Evolutionary conservation across 2,113 vertebrate genomes (phyloP).

Genomic region (Saiga tatarica): DNA sequence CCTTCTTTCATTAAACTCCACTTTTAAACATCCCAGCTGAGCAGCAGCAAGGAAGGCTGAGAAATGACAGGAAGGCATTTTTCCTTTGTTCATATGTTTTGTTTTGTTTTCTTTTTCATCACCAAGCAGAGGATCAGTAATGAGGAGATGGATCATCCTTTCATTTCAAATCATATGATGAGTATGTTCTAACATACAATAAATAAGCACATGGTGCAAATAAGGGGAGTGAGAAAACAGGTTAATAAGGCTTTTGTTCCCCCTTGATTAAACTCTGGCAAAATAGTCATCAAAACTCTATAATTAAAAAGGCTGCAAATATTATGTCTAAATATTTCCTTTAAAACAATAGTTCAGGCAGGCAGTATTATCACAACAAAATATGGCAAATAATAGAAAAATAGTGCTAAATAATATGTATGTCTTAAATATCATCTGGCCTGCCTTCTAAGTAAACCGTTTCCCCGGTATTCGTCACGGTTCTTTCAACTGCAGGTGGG

Average conservation of each 20-base stretch:
- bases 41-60: slow-evolving; percentile 77
- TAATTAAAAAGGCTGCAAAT: slow-evolving; percentile 47
- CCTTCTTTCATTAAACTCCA: slow-evolving; percentile 83
- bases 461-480: slow-evolving; percentile 17
- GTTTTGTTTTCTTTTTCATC: slow-evolving; percentile 73
- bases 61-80: slow-evolving; percentile 79
- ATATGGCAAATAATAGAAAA: slow-evolving; percentile 68
- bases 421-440: slow-evolving; percentile 62
- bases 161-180: slow-evolving; percentile 70
- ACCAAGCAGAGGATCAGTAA: slow-evolving; percentile 74
- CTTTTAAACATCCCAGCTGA: slow-evolving; percentile 77
- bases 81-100: slow-evolving; percentile 80
- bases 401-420: slow-evolving; percentile 59
- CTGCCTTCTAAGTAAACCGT: slow-evolving; percentile 69
- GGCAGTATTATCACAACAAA: slow-evolving; percentile 54
- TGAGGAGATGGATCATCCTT: slow-evolving; percentile 81
- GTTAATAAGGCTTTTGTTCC: slow-evolving; percentile 74
- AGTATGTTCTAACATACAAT: slow-evolving; percentile 71
- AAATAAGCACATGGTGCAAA: slow-evolving; percentile 66
- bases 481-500: slow-evolving; percentile 16
- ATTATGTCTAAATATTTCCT: slow-evolving; percentile 41
- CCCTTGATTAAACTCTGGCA: slow-evolving; percentile 69
- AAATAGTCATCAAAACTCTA: slow-evolving; percentile 3
- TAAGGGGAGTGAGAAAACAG: slow-evolving; percentile 65
- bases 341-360: slow-evolving; percentile 59